Conservation (phyloP, 2,888 invertebrate genomes). For the Harmothoe impar region DNA sequence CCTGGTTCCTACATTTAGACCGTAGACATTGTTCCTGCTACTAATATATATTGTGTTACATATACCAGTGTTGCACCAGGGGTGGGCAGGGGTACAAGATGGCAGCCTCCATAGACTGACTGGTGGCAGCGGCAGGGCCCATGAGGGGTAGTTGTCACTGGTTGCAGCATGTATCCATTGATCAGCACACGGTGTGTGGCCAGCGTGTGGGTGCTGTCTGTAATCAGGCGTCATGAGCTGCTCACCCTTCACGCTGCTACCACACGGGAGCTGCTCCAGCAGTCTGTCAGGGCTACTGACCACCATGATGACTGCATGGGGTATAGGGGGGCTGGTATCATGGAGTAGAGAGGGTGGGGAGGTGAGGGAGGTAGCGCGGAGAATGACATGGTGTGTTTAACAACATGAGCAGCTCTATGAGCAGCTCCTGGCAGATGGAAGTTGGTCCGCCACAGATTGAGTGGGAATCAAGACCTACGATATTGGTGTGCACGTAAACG, state of each 20-base stretch:
- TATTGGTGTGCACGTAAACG: no score
- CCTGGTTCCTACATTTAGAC: neutral
- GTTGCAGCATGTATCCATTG: neutral
- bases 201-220: neutral
- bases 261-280: neutral
- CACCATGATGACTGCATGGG: no score
- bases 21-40: neutral
- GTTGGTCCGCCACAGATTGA: no score
- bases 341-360: no score
- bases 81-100: neutral
- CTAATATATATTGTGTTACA: neutral
- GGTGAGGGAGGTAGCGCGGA: no score
- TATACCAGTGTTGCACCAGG: neutral
- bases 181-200: neutral
- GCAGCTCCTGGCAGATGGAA: no score
- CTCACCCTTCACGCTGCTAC: neutral
- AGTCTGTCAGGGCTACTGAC: neutral
- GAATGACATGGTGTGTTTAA: no score
- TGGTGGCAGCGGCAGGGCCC: neutral
- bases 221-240: neutral
- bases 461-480: no score
- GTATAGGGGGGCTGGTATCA: no score
- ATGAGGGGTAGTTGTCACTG: neutral
- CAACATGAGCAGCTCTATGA: no score
- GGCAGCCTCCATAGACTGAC: neutral